Evolutionary conservation across 2,113 vertebrate genomes (phyloP), one percentile per base, ranked within the genome.

Genomic region (Gasterosteus nipponicus): DNA sequence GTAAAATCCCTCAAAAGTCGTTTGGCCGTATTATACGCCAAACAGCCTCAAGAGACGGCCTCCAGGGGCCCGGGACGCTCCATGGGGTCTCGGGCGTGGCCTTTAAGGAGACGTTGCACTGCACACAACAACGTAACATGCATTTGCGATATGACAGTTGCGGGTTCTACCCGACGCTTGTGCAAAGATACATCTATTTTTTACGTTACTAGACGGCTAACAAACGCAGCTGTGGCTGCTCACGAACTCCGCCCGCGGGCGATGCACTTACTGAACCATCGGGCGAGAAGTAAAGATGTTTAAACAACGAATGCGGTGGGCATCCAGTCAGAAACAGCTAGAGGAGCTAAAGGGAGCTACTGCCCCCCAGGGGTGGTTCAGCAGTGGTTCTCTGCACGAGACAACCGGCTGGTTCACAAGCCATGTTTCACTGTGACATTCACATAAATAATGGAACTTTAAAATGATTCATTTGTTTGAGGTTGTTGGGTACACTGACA

Each of bases 331-430:
- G 59, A n/a, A 42, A 1, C 6, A 49, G 35, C 10, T 1, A 0
- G 51, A 35, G 15, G 3, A 35, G 29, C 33, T 9, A 60, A 75
- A 35, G 51, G 44, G 38, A 83, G 71, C 56, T 87, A 79, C 87
- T 91, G 91, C 90, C 91, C 47, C 74, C 89, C 26, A 78, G 80
- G 12, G 15, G 22, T 5, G 12, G 46, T 31, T 18, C 33, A 63
- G 71, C 46, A 46, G 54, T 2, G 15, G 4, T 26, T 70, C 22
- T 19, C n/a, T 29, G 29, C 46, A 19, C 26, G 26, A 42, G 11
- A 44, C 10, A 41, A 15, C 10, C 2, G n/a, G n/a, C 6, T 11
- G 19, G 14, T 57, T 38, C 18, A 64, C 54, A 26, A 72, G 62
- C 2, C 53, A 42, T 18, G 64, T 26, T 19, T 16, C 2, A 15